phyloP scores from a whole-genome alignment of 2,888 invertebrate genomes.

The Rhagonycha lutea region DNA sequence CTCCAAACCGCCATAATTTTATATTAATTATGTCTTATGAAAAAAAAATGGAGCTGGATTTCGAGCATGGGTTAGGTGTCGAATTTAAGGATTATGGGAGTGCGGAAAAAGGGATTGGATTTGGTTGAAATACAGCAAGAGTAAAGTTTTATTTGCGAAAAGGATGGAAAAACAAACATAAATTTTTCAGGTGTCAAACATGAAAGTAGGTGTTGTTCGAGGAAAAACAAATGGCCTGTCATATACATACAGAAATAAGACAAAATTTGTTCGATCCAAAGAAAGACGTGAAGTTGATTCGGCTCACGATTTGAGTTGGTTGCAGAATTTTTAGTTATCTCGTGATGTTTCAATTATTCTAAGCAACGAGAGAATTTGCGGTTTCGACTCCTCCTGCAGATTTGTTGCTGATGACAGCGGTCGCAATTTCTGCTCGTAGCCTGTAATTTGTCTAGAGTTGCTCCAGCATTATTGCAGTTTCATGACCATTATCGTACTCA shows the following conservation, averaged over 20 bases:
- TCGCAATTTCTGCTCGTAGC: constrained; percentile 25
- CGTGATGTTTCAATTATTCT: constrained; percentile 27
- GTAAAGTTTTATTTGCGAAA: constrained; percentile 23
- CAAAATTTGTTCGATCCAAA: constrained; percentile 12
- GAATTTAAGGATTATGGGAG: constrained; percentile 10
- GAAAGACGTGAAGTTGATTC: constrained; percentile 9
- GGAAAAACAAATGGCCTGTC: constrained; percentile 27
- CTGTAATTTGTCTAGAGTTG: constrained; percentile 28
- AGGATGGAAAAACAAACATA: constrained; percentile 27
- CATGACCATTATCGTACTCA: constrained; percentile 33
- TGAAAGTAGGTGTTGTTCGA: constrained; percentile 22
- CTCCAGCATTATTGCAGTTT: constrained; percentile 20
- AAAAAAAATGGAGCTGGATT: background rate
- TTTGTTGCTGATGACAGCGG: constrained; percentile 29
- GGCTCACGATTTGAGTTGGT: constrained; percentile 7
- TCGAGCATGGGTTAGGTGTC: background rate
- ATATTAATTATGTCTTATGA: background rate
- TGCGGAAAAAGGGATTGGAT: constrained; percentile 18
- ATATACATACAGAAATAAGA: constrained; percentile 24
- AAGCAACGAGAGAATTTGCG: constrained; percentile 20
- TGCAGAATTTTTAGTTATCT: constrained; percentile 17
- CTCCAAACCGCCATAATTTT: background rate
- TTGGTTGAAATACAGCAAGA: constrained; percentile 15
- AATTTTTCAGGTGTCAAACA: constrained; percentile 28
- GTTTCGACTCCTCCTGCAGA: constrained; percentile 18